Base-by-base conservation (phyloP, 2,888 invertebrate species). In the Tuberolachnus salignus region DNA sequence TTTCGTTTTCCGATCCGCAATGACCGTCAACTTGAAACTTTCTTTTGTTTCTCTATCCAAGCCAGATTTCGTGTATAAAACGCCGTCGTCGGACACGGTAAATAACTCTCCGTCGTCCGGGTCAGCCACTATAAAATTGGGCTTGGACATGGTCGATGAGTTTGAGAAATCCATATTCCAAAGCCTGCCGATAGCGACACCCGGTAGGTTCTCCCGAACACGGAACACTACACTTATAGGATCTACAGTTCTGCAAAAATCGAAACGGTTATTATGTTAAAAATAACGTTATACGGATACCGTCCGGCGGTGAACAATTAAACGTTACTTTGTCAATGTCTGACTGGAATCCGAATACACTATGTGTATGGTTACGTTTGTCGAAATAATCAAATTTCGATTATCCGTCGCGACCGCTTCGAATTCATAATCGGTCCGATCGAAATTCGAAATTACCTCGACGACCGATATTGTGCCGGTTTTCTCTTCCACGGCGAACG, bases 391-490 rank as follows among this genome's bases (percentile, higher is more conserved):
- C 26, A 91, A 84, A 66, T 92, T 91, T 70, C 87, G 87, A 86
- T 88, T 85, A 82, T 90, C 89, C 1, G 90, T 90, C 0, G 94
- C 94, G 10, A 94, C 91, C 0, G 94, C 93, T 86, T 94, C 94
- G 83, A 95, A 94, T 81, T 93, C 91, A 84, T 92, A 95, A 53
- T 90, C 85, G 3, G 89, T 88, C 49, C 91, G 86, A 34, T 89
- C 88, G 84, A 89, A 94, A 83, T 91, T 91, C 0, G 89, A 86
- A 59, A 94, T 86, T 81, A 91, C 90, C 49, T 93, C 90, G 80
- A 94, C 91, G 0, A 95, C 93, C 1, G 94, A 94, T 66, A 95
- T 94, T 0, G 93, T 92, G 6, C 95, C 95, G 0, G 94, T 92
- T 81, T 91, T 88, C 85, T 95, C 94, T 86, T 95, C 95, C 34